Base-by-base conservation (phyloP, 1,140 invertebrate genomes). In the Trichogramma pretiosum region DNA sequence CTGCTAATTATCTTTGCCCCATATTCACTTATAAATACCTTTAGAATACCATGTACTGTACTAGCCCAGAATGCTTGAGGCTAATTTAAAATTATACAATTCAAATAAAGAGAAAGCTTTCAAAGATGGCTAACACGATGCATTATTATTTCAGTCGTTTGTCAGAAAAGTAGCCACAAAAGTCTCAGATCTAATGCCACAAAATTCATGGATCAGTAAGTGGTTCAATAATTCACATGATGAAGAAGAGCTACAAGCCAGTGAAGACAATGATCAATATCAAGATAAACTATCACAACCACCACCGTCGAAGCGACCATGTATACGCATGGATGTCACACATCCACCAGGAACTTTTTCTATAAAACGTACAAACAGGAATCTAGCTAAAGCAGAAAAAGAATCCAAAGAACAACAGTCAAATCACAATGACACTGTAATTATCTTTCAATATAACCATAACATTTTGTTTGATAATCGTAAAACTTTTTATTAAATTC, bases 161-260 rank as follows among this genome's bases (percentile, higher is more conserved):
- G 67, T 73, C 11, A 72, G 65, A 56, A 72, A 72, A 56, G 60
- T 73, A 21, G 64, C 71, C 8, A 65, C 62, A 28, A 71, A 67
- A 56, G 60, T 71, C 22, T 65, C 68, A 36, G 68, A 70, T 50
- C 46, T 71, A 21, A 68, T 72, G 54, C 67, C 67, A 21, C 67
- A 67, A 42, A 52, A 54, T 41, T 72, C 63, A 0, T 71, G 68
- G 67, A 67, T 70, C 28, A 68, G 64, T 49, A 72, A 70, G 46
- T 70, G 64, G 68, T 70, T 72, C 33, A 70, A 69, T 46, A 58
- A 55, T 18, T 64, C 67, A 10, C 62, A 66, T 55, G 57, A 58
- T 42, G 58, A 63, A 40, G 56, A 51, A 5, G 52, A 58, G 23
- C 21, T 52, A 1, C 19, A 49, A 18, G 48, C 52, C 36, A 53